phyloP scores from a whole-genome alignment of 1,140 invertebrate genomes.

The Ladona fulva region DNA sequence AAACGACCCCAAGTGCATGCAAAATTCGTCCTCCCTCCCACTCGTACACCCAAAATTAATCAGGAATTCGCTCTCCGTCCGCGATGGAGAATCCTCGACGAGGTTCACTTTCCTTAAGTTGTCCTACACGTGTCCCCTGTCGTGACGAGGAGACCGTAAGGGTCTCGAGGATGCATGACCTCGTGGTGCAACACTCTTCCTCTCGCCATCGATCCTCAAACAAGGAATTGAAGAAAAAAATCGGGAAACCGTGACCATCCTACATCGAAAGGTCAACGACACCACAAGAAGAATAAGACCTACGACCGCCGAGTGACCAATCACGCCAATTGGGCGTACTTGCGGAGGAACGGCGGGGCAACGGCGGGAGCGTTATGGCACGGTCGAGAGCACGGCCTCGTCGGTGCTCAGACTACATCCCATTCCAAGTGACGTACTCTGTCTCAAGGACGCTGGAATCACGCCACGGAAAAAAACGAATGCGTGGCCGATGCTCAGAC shows the following conservation, averaged over 20 bases:
- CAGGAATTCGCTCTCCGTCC: too few relatives aligned
- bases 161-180: not conserved
- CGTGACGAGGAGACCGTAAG: too few relatives aligned
- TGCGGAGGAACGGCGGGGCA: not conserved
- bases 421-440: not conserved
- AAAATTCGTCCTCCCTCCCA: too few relatives aligned
- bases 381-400: not conserved
- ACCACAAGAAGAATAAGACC: not conserved
- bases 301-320: not conserved
- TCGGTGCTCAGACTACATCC: not conserved
- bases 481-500: not conserved
- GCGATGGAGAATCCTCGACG: too few relatives aligned
- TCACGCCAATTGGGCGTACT: not conserved
- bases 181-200: not conserved
- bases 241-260: not conserved
- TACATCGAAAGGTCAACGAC: not conserved
- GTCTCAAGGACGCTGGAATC: not conserved
- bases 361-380: conserved; percentile 1
- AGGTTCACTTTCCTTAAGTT: not conserved
- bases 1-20: too few relatives aligned
- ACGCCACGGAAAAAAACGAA: not conserved
- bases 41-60: too few relatives aligned
- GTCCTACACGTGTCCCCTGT: not conserved
- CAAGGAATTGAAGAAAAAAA: not conserved
- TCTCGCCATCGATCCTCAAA: not conserved